phyloP scores from a whole-genome alignment of 2,797 vertebrate species.

The Cossypha caffra region DNA sequence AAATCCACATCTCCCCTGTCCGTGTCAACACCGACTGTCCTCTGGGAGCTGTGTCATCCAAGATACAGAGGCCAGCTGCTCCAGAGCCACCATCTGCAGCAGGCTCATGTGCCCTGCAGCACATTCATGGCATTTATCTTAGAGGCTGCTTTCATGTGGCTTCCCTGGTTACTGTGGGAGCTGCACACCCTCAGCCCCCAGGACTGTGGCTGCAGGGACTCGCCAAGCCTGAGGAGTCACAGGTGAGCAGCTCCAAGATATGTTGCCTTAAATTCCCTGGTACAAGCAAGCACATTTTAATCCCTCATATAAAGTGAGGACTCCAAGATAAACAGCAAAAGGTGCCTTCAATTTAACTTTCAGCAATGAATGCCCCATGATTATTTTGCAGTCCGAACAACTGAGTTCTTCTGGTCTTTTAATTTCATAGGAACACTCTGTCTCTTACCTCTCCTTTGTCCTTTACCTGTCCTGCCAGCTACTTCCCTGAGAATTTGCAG shows the following conservation, averaged over 20 bases:
- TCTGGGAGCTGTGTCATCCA: neutral
- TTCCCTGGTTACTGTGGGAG: neutral
- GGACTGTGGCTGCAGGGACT: neutral
- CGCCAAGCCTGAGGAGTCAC: neutral
- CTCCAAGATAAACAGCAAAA: neutral
- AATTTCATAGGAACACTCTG: accelerated
- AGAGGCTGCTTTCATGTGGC: neutral
- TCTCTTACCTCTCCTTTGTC: neutral
- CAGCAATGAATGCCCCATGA: neutral
- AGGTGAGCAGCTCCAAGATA: neutral
- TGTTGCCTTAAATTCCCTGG: neutral
- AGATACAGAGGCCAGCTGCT: neutral
- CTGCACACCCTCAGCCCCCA: accelerated
- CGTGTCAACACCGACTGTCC: neutral
- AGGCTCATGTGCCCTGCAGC: neutral
- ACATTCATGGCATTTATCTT: accelerated
- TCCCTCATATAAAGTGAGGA: neutral
- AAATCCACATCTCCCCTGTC: neutral
- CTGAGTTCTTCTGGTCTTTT: neutral
- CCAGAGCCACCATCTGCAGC: neutral
- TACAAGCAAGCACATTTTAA: neutral
- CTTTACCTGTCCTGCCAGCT: neutral
- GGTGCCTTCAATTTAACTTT: neutral
- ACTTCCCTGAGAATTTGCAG: neutral
- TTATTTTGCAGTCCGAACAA: neutral